phyloP scores from a whole-genome alignment of 2,888 invertebrate genomes.

The Heteropelma amictum region DNA sequence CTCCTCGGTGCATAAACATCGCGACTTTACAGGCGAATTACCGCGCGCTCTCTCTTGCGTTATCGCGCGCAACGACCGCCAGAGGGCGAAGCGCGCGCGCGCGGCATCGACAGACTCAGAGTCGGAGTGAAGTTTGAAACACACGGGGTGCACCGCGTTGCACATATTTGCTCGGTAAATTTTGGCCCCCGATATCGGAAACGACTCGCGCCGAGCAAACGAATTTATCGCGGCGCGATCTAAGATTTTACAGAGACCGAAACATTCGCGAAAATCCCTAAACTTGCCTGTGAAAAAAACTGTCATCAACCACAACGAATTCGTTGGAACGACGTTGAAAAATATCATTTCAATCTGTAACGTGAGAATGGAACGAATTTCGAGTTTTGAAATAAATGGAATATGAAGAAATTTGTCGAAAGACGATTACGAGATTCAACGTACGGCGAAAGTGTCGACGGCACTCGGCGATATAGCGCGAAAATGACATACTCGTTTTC shows the following conservation, averaged over 20 bases:
- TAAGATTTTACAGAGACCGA: too few species aligned
- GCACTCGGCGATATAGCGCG: constrained; percentile 1
- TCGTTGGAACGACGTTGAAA: too few species aligned
- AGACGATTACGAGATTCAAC: neutral
- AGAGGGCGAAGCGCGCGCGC: neutral
- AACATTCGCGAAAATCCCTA: too few species aligned
- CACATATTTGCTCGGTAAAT: constrained; percentile 48
- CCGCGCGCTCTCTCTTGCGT: constrained; percentile 33
- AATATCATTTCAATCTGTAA: too few species aligned
- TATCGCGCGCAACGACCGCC: constrained; percentile 31
- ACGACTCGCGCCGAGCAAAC: neutral
- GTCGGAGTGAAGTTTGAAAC: too few species aligned
- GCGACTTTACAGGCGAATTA: constrained; percentile 50
- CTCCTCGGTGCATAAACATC: constrained; percentile 52
- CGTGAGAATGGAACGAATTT: too few species aligned
- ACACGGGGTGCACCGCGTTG: constrained; percentile 5
- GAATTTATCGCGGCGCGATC: too few species aligned
- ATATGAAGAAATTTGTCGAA: neutral
- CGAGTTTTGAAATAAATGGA: too few species aligned
- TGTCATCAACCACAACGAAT: too few species aligned
- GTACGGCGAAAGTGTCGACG: constrained; percentile 10
- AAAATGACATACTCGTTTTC: neutral
- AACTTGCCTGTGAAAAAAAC: too few species aligned
- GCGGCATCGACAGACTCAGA: neutral
- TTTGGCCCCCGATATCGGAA: constrained; percentile 28